Evolutionary conservation across 2,797 vertebrate genomes (phyloP).

Genomic region (Chelonia mydas): DNA sequence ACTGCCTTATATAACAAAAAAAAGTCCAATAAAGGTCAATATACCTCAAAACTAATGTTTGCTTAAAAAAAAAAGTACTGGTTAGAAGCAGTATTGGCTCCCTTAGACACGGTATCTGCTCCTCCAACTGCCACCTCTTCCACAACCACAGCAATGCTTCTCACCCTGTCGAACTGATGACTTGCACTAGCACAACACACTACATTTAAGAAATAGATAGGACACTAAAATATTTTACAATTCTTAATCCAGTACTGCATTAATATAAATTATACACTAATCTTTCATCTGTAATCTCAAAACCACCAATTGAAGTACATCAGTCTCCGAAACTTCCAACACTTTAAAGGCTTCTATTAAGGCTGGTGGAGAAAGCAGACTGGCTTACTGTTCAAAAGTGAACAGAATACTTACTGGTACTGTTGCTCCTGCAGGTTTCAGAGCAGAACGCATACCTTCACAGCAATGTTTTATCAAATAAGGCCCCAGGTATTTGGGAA

Average conservation of each 20-base stretch:
- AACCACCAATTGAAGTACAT: background rate
- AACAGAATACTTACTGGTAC: background rate
- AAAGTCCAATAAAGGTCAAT: background rate
- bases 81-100: background rate
- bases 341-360: background rate
- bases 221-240: background rate
- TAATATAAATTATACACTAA: background rate
- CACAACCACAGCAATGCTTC: background rate
- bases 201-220: background rate
- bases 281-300: background rate
- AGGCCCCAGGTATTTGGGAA: background rate
- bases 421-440: background rate
- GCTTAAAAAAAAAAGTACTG: background rate
- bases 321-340: background rate
- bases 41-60: background rate
- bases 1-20: background rate
- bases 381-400: background rate
- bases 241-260: background rate
- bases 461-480: rapidly evolving
- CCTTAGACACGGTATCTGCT: background rate
- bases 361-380: background rate
- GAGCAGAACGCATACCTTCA: background rate
- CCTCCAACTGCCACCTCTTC: background rate
- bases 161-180: rapidly evolving
- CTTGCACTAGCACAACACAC: background rate